Evolutionary conservation across 2,113 vertebrate genomes (phyloP).

Genomic region (Anarhynchus alexandrinus): DNA sequence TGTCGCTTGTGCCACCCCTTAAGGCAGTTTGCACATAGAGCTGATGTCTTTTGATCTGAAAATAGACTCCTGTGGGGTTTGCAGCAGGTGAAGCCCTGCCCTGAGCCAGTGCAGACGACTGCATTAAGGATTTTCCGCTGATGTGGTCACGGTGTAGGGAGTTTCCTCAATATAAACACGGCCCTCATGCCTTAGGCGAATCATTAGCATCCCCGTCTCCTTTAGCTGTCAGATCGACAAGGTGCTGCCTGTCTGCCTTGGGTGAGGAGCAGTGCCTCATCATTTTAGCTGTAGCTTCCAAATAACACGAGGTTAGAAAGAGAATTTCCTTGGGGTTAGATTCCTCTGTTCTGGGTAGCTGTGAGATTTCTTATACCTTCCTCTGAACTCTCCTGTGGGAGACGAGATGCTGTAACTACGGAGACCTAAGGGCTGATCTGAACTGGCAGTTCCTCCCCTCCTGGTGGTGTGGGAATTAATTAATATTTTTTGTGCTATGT

Average conservation of each 20-base stretch:
- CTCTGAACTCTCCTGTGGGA: neutral
- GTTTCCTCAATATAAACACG: neutral
- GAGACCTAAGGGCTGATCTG: constrained; percentile 15
- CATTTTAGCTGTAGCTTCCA: neutral
- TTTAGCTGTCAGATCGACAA: neutral
- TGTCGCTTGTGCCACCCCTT: neutral
- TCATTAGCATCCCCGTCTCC: neutral
- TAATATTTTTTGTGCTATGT: neutral
- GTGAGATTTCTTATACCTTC: neutral
- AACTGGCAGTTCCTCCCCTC: neutral
- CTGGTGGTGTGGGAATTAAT: constrained; percentile 15
- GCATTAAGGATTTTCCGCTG: neutral
- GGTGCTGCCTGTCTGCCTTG: neutral
- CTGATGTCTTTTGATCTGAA: neutral
- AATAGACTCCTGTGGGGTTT: neutral
- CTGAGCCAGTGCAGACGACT: neutral
- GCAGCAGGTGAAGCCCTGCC: neutral
- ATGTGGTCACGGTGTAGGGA: neutral
- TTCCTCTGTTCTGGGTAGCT: neutral
- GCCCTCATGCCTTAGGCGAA: neutral
- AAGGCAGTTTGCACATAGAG: neutral
- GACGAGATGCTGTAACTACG: neutral
- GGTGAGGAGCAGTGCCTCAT: neutral
- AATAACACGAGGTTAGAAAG: neutral
- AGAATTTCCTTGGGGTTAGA: neutral